Evolutionary conservation across 2,113 vertebrate species (phyloP).

Genomic region (Clinocottus analis): DNA sequence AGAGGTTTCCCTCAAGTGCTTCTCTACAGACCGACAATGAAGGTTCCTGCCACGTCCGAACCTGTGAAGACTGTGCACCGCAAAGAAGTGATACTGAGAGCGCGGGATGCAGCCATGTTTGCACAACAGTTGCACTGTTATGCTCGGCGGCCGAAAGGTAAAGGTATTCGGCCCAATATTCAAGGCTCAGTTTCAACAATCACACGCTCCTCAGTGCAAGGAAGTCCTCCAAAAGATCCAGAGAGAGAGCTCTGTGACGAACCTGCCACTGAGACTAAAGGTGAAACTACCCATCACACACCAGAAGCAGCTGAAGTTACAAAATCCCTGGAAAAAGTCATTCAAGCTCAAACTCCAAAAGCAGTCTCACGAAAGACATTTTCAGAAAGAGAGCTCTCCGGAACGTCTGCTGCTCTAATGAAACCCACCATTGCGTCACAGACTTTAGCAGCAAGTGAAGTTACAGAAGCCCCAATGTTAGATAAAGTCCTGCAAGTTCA

Average conservation of each 20-base stretch:
- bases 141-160: constrained; percentile 64
- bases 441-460: not conserved
- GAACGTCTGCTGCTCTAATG: constrained; percentile 9
- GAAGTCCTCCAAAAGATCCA: constrained; percentile 49
- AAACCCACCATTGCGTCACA: not conserved
- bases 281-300: constrained; percentile 8
- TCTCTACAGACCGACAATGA: constrained; percentile 68
- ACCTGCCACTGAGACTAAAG: constrained; percentile 29
- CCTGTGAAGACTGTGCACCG: constrained; percentile 37
- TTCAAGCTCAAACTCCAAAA: constrained; percentile 17
- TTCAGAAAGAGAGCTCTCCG: constrained; percentile 3
- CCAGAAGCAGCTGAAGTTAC: not conserved
- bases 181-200: constrained; percentile 64
- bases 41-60: constrained; percentile 28
- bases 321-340: constrained; percentile 8
- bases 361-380: not conserved
- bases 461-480: not conserved
- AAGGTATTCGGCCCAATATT: constrained; percentile 39
- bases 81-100: constrained; percentile 73
- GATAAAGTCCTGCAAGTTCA: constrained; percentile 12
- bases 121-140: constrained; percentile 80
- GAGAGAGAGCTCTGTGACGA: constrained; percentile 24
- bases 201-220: constrained; percentile 68
- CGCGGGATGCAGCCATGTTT: constrained; percentile 59
- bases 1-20: constrained; percentile 62